Evolutionary conservation across 2,888 invertebrate genomes (phyloP), one percentile per base, ranked within the genome.

Genomic region (Calameuta idolon): DNA sequence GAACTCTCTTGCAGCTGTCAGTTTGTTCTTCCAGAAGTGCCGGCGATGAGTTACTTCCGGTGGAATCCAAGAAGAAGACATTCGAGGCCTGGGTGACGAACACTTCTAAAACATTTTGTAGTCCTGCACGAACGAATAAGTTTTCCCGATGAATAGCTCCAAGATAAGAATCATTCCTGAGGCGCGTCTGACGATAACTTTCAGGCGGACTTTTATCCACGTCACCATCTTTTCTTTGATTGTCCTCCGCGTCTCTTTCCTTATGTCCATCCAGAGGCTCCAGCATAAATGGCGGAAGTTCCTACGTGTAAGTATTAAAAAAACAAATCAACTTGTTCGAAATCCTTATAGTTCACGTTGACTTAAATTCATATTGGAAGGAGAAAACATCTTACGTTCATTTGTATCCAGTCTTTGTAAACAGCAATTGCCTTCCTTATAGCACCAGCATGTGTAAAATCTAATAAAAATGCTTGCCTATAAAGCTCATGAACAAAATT

Each of bases 81-180:
- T 98, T 97, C 23, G 98, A 96, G 4, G 98, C 97, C 93, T 98
- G 98, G 76, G 98, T 98, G 92, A 98, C 97, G 92, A 98, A 99
- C 79, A 97, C 93, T 92, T 96, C 96, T 69, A 97, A 92, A 11
- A 96, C 94, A 91, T 96, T 97, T 94, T 97, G 97, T 86, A 97
- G 92, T 23, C 97, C 97, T 37, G 97, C 97, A 74, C 97, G 94
- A 77, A 97, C 95, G 87, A 96, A 93, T 76, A 96, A 92, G 90
- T 96, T 96, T 90, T 97, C 97, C 80, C 95, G 94, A 80, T 94
- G 95, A 80, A 97, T 95, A 37, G 97, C 97, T 12, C 97, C 97
- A 78, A 97, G 93, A 92, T 97, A 97, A 0, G 97, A 97, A 90
- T 97, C 97, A 87, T 96, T 97, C 83, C 97, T 94, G 77, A 97